Base-by-base conservation (phyloP, 2,113 vertebrate species). In the Caracal caracal region DNA sequence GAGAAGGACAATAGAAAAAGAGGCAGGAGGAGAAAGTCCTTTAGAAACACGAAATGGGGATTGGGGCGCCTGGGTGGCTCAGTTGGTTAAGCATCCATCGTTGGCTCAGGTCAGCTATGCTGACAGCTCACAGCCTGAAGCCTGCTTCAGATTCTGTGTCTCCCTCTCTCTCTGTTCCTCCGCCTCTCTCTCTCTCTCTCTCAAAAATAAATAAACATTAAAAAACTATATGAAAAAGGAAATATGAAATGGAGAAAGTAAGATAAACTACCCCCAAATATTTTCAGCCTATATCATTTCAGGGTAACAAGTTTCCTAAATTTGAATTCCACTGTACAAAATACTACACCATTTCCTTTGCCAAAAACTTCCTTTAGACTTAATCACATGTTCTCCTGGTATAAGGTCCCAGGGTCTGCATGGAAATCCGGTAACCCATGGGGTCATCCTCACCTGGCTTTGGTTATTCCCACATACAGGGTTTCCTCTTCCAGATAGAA, bases 401-500 rank as follows among this genome's bases (percentile, higher is more conserved):
- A 88, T 24, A 43, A 1, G 0, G 4, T 71, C n/a, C 51, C 40
- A 51, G 33, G 20, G 10, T 71, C 78, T 85, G 15, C 80, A 53
- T 40, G 19, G n/a, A 94, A 93, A 86, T 91, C 3, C 59, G 93
- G 2, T 4, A 76, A 84, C 76, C 49, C 3, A 49, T 65, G 16
- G 7, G 13, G 82, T 86, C 82, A 43, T 35, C 20, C 3, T 70
- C 10, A 73, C 17, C 76, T 5, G 28, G 24, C 16, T 71, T 82
- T 49, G 5, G 10, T 82, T 96, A 88, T 88, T 92, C 95, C 20
- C 53, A 89, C 20, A 75, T 40, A 40, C 2, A 33, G 10, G 30
- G 10, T 95, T 96, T 96, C 30, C 53, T 85, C 93, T 94, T 83
- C 73, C 68, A 93, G 78, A 93, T 0, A 93, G 28, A 95, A 13